phyloP scores from a whole-genome alignment of 2,113 vertebrate species.

The Bettongia penicillata region DNA sequence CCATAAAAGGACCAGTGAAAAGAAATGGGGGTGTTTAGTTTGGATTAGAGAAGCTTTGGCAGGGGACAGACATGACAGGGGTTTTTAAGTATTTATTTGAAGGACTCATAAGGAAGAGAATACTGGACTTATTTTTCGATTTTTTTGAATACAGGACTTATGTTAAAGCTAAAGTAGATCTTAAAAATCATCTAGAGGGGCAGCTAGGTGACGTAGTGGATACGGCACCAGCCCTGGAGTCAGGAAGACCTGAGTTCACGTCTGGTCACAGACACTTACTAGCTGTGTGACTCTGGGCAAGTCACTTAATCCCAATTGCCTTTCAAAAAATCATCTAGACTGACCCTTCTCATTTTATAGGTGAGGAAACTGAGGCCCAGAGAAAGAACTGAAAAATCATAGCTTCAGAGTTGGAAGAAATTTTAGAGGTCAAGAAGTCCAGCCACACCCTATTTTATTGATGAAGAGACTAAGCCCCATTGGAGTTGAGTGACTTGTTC shows the following conservation, averaged over 20 bases:
- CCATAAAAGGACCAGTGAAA: not conserved
- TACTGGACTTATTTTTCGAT: not conserved
- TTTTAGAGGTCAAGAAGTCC: not conserved
- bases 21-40: not conserved
- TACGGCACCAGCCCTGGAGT: too few relatives aligned
- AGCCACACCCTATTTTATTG: not conserved
- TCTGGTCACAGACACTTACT: too few relatives aligned
- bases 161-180: not conserved
- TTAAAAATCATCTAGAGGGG: not conserved
- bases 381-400: not conserved
- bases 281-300: too few relatives aligned
- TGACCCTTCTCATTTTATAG: not conserved
- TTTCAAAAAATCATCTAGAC: not conserved
- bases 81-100: not conserved
- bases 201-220: too few relatives aligned
- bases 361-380: not conserved
- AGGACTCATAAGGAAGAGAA: not conserved
- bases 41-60: not conserved
- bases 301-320: too few relatives aligned
- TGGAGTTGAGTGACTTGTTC: not conserved
- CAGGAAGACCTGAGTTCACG: too few relatives aligned
- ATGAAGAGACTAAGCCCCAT: not conserved
- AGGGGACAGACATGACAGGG: not conserved
- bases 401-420: not conserved
- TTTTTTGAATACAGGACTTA: not conserved